Evolutionary conservation across 2,113 vertebrate species (phyloP).

Genomic region (Mus pahari): DNA sequence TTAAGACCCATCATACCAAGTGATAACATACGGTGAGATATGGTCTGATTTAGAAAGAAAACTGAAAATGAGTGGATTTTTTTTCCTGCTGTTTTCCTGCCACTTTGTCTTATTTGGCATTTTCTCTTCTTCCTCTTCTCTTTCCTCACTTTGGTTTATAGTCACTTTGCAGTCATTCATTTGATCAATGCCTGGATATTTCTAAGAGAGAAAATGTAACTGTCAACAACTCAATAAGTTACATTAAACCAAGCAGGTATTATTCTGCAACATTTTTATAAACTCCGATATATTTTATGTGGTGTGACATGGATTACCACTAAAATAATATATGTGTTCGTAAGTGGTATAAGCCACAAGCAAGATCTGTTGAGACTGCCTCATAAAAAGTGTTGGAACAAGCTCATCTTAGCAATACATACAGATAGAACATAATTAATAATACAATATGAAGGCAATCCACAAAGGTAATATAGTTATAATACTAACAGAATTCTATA

Average conservation of each 20-base stretch:
- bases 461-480: not conserved
- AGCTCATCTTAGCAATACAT: not conserved
- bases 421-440: not conserved
- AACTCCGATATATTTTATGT: slow-evolving; percentile 75
- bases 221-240: slow-evolving; percentile 69
- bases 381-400: slow-evolving; percentile 51
- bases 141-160: slow-evolving; percentile 75
- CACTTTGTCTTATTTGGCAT: slow-evolving; percentile 49
- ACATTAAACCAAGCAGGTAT: slow-evolving; percentile 55
- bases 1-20: slow-evolving; percentile 75
- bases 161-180: slow-evolving; percentile 74
- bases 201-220: not conserved
- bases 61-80: slow-evolving; percentile 54
- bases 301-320: slow-evolving; percentile 52
- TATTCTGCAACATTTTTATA: slow-evolving; percentile 76
- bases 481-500: not conserved
- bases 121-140: slow-evolving; percentile 70
- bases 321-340: slow-evolving; percentile 56
- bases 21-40: slow-evolving; percentile 64
- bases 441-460: not conserved
- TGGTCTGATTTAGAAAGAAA: slow-evolving; percentile 74
- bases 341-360: slow-evolving; percentile 35
- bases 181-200: slow-evolving; percentile 79
- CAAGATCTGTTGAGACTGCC: slow-evolving; percentile 48
- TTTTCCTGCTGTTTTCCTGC: slow-evolving; percentile 73